These are phyloP conservation scores for Stenodera caucasica DNA, from an alignment of 2,888 invertebrate species.

Conservation along the genomic window DNA sequence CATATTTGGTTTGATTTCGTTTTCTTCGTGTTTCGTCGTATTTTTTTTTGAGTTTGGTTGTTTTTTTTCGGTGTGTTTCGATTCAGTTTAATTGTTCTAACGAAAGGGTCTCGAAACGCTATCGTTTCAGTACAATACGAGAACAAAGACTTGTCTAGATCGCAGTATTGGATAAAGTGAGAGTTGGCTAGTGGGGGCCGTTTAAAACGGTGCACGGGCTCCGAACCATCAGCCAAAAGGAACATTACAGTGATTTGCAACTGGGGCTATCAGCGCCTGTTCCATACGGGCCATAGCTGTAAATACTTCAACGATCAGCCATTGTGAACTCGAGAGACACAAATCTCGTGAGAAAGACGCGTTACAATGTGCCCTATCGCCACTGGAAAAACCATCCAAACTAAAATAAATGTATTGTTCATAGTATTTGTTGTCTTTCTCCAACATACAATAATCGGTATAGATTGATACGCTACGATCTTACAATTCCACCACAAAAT, in stretches of 20 bases:
- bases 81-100: slow-evolving; percentile 1
- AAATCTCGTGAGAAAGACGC: slow-evolving; percentile 52
- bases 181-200: slow-evolving; percentile 24
- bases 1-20: background rate
- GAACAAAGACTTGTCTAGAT: slow-evolving; percentile 9
- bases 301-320: slow-evolving; percentile 56
- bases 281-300: slow-evolving; percentile 50
- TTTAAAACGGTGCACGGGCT: slow-evolving; percentile 28
- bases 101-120: background rate
- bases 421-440: slow-evolving; percentile 22
- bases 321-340: slow-evolving; percentile 54
- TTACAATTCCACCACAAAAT: slow-evolving; percentile 46
- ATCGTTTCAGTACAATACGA: slow-evolving; percentile 3
- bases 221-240: slow-evolving; percentile 37
- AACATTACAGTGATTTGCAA: slow-evolving; percentile 52
- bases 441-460: slow-evolving; percentile 15
- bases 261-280: slow-evolving; percentile 46
- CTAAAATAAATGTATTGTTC: background rate
- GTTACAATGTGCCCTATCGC: slow-evolving; percentile 40
- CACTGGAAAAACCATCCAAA: slow-evolving; percentile 34
- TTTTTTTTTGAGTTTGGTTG: background rate
- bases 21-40: no score
- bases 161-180: slow-evolving; percentile 2
- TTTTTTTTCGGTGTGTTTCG: no score
- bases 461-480: no score